Evolutionary conservation across 2,888 invertebrate species (phyloP).

Genomic region (Cataglyphis cursor): DNA sequence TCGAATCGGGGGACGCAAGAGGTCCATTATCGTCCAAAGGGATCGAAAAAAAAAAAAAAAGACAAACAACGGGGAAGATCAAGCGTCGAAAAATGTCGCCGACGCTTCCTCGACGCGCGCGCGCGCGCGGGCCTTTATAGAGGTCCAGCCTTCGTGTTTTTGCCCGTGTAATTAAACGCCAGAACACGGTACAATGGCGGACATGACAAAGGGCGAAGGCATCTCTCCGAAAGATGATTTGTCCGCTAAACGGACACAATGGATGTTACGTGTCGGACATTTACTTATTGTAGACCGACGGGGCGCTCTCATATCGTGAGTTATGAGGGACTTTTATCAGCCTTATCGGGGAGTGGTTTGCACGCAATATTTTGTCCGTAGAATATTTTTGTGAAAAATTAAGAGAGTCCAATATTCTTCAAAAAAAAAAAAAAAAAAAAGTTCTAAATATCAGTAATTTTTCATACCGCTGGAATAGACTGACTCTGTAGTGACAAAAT

Average conservation of each 20-base stretch:
- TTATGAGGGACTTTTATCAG: background rate
- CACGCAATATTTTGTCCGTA: too few relatives aligned
- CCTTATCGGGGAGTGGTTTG: background rate
- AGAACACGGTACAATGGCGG: constrained; percentile 58
- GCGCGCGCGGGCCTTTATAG: constrained; percentile 46
- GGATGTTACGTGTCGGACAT: constrained; percentile 43
- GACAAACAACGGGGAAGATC: constrained; percentile 43
- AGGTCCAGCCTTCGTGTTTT: constrained; percentile 55
- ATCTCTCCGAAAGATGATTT: constrained; percentile 42
- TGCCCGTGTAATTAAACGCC: constrained; percentile 69
- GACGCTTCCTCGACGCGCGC: constrained; percentile 30
- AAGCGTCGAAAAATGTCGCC: constrained; percentile 40
- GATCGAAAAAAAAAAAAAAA: constrained; percentile 26
- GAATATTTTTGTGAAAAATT: too few relatives aligned
- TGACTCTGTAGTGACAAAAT: too few relatives aligned
- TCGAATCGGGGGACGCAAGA: constrained; percentile 11
- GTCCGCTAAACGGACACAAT: constrained; percentile 52
- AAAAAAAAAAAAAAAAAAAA: too few relatives aligned
- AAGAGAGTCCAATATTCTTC: too few relatives aligned
- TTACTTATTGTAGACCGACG: constrained; percentile 38
- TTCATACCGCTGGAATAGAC: too few relatives aligned
- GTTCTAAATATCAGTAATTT: too few relatives aligned
- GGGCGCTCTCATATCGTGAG: background rate
- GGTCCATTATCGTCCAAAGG: constrained; percentile 47
- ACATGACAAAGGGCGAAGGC: constrained; percentile 62